Conservation (phyloP, 1,140 invertebrate genomes). For the Drosophila sturtevanti region DNA sequence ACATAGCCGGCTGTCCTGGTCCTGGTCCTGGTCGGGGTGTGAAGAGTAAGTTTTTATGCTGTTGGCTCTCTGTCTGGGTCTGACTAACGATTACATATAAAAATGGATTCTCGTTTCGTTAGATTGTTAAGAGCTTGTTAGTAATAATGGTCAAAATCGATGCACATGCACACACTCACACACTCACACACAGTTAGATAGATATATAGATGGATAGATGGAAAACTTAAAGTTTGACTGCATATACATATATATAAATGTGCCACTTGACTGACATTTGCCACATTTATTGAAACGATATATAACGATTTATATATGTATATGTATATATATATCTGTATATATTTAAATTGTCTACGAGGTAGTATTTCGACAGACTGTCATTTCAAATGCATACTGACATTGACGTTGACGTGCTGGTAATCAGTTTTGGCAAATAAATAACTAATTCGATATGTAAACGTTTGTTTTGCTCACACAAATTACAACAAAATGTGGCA, state of each 20-base stretch:
- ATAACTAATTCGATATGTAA: conserved; percentile 53
- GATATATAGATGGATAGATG: background rate
- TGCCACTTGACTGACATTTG: conserved; percentile 8
- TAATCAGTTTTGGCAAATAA: conserved; percentile 41
- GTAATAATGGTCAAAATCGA: conserved; percentile 62
- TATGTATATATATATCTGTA: no score
- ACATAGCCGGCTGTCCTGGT: conserved; percentile 9
- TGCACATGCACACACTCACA: conserved; percentile 38
- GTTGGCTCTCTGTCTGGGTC: background rate
- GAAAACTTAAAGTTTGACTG: conserved; percentile 21
- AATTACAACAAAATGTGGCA: conserved; percentile 31
- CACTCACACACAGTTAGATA: conserved; percentile 18
- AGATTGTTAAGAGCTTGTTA: conserved; percentile 56
- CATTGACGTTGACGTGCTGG: conserved; percentile 9
- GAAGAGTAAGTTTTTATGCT: conserved; percentile 25
- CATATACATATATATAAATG: background rate
- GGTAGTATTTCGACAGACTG: background rate
- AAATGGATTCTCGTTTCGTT: conserved; percentile 22
- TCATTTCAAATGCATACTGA: conserved; percentile 18
- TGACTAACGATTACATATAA: conserved; percentile 26
- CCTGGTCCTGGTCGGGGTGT: conserved; percentile 8
- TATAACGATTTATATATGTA: background rate
- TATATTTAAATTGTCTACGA: no score
- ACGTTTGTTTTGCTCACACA: conserved; percentile 30
- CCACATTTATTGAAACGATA: conserved; percentile 13